A percentile compares a stretch with the other conserved stretches of the same genome.
Evolutionary conservation across 2,113 vertebrate genomes (phyloP).

Genomic region (Anoura caudifer): DNA sequence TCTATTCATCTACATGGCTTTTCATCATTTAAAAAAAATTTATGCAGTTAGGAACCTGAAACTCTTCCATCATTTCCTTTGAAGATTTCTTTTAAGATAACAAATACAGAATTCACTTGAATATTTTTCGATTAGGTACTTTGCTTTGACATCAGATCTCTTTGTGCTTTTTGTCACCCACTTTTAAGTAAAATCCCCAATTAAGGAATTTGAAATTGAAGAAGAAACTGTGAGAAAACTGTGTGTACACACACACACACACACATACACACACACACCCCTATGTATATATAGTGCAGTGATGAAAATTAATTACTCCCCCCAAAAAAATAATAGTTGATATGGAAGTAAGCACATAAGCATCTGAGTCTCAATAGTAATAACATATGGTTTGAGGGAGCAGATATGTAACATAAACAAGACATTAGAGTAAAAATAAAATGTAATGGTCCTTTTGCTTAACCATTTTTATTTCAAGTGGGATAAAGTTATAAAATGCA

Average conservation of each 20-base stretch:
- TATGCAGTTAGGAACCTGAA: neutral
- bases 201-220: constrained; percentile 11
- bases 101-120: neutral
- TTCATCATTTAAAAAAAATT: neutral
- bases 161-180: neutral
- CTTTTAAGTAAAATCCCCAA: constrained; percentile 22
- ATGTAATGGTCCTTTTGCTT: neutral
- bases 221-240: neutral
- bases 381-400: neutral
- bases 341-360: neutral
- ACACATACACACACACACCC: too few relatives aligned
- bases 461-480: neutral
- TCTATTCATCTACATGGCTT: neutral
- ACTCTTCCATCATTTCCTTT: constrained; percentile 21
- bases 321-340: constrained; percentile 21
- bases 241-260: neutral
- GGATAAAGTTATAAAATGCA: neutral
- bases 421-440: neutral
- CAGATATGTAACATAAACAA: neutral
- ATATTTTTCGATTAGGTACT: neutral
- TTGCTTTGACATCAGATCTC: constrained; percentile 35
- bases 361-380: neutral
- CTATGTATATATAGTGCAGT: neutral
- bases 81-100: constrained; percentile 6
- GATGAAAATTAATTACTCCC: constrained; percentile 34